Evolutionary conservation across 2,113 vertebrate species (phyloP).

Genomic region (Tyrannus savana): DNA sequence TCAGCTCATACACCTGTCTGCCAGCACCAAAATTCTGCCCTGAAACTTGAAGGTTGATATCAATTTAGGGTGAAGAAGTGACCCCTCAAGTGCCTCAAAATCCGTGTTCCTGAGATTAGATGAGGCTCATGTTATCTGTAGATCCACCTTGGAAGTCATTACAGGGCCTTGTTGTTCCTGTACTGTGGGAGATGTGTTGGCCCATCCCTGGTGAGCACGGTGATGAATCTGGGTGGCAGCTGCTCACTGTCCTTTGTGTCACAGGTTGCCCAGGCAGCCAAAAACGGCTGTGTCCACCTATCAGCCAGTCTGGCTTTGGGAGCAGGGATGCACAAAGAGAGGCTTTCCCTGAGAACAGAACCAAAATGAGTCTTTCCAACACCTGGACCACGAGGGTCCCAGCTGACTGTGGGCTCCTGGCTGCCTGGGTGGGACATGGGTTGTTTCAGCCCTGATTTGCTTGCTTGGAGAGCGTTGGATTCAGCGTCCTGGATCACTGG

Average conservation of each 20-base stretch:
- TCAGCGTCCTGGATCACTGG: not conserved
- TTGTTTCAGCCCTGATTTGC: not conserved
- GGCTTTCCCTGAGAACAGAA: not conserved
- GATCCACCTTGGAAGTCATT: not conserved
- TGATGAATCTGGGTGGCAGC: slow-evolving; percentile 11
- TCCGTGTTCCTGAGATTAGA: not conserved
- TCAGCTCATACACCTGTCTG: not conserved
- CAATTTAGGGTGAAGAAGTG: not conserved
- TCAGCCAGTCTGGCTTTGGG: not conserved
- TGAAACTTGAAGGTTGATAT: not conserved
- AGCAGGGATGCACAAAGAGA: not conserved
- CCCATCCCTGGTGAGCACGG: not conserved
- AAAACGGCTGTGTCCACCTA: not conserved
- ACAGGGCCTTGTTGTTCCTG: not conserved
- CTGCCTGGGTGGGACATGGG: not conserved
- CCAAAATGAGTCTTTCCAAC: not conserved
- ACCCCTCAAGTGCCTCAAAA: not conserved
- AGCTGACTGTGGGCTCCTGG: not conserved
- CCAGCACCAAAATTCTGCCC: not conserved
- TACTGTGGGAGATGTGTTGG: not conserved
- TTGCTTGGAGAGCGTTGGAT: not conserved
- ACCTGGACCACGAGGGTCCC: not conserved
- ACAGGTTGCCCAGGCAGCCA: not conserved
- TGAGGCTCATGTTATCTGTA: not conserved
- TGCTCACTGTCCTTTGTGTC: not conserved